phyloP scores from a whole-genome alignment of 2,113 vertebrate species.

The Mellivora capensis region DNA sequence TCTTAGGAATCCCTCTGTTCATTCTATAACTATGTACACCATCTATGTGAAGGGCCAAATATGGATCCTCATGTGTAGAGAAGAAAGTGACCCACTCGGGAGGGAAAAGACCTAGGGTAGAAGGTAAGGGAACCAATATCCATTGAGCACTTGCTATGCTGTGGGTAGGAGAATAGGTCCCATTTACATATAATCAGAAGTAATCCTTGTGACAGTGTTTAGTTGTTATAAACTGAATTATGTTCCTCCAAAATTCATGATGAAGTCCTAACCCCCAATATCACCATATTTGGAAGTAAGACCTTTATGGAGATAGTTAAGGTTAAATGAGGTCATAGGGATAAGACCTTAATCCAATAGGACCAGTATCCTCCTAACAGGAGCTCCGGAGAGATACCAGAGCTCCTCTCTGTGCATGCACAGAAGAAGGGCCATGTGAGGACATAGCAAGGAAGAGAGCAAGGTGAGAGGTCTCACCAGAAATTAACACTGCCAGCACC shows the following conservation, averaged over 20 bases:
- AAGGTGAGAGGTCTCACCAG: background rate
- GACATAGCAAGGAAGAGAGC: background rate
- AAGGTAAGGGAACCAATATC: background rate
- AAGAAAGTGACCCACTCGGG: background rate
- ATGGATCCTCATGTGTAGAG: background rate
- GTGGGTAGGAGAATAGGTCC: background rate
- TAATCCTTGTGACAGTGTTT: background rate
- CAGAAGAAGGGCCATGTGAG: background rate
- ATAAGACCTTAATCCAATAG: too few relatives aligned
- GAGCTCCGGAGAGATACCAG: background rate
- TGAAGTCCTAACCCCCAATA: background rate
- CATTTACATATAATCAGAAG: background rate
- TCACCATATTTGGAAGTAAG: background rate
- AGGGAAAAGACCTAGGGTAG: too few relatives aligned
- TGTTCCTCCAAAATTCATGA: background rate
- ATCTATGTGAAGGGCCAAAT: background rate
- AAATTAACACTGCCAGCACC: background rate
- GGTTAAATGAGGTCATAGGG: background rate
- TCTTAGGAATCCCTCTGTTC: background rate
- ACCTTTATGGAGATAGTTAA: background rate
- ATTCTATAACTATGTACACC: background rate
- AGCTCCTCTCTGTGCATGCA: background rate
- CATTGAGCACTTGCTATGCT: accelerated
- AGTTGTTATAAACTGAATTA: background rate
- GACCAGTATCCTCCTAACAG: background rate